Evolutionary conservation across 2,113 vertebrate genomes (phyloP), one percentile per base, ranked within the genome.

Genomic region (Misgurnus mizolepis): DNA sequence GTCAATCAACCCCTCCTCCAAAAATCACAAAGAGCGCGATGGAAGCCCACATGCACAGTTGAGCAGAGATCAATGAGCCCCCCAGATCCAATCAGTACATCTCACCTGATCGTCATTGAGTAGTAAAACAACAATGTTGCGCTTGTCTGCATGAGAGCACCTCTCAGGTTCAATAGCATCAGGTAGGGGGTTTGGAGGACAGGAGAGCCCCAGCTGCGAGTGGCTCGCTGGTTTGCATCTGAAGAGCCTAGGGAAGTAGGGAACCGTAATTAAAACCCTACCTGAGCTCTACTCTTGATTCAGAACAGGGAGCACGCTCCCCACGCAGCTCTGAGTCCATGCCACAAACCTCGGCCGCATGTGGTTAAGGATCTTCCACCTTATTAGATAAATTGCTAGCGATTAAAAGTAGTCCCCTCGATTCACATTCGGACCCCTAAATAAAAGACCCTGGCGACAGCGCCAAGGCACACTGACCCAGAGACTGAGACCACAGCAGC

Each of bases 281-380:
- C 75, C 84, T 81, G 85, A 86, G 80, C 72, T 58, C 39, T 18
- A 64, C 86, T 83, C 81, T 65, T 34, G 0, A 81, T 55, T 71
- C 58, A 10, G 68, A 73, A 50, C 34, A 58, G 82, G 55, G 43
- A 67, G 64, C 39, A 43, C 56, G 41, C 40, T 72, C 64, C 58
- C 83, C 67, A n/a, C 34, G 67, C n/a, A 18, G 45, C 77, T 74
- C 83, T 83, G 78, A 15, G 55, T 47, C 11, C 15, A 45, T 17
- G 47, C 27, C 78, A 79, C 82, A 72, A 60, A 60, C 34, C 60
- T 40, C 68, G 60, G 82, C 17, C 88, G 80, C 86, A 86, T 86
- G 75, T 88, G 88, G 77, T 84, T 72, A 80, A 89, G 84, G 84
- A 84, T 80, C 66, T 78, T 77, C 74, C 53, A 47, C 78, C 78